Conservation (phyloP, 2,888 invertebrate genomes). For the Trisateles emortualis region DNA sequence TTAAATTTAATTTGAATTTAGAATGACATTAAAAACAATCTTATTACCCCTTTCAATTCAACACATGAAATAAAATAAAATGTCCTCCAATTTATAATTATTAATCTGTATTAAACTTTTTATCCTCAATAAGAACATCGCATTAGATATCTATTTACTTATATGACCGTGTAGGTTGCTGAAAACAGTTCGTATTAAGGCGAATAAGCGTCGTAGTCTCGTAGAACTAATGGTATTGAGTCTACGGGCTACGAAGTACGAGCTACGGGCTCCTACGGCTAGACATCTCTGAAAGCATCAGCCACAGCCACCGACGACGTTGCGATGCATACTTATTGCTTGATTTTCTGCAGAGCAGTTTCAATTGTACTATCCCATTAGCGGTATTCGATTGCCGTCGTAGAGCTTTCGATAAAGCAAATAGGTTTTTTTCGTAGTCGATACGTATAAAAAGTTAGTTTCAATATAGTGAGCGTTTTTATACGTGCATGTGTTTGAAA, state of each 20-base stretch:
- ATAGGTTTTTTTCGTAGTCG: constrained; percentile 44
- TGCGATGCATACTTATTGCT: constrained; percentile 85
- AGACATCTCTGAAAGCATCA: constrained; percentile 77
- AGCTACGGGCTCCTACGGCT: constrained; percentile 43
- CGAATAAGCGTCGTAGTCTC: constrained; percentile 13
- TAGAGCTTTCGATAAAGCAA: constrained; percentile 61
- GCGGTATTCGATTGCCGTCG: constrained; percentile 67
- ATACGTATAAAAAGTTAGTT: constrained; percentile 3
- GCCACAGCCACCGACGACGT: constrained; percentile 60
- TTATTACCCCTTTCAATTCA: too few species aligned
- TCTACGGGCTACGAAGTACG: constrained; percentile 26
- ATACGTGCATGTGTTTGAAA: not conserved
- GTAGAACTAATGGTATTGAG: constrained; percentile 57
- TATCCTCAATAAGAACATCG: constrained; percentile 42
- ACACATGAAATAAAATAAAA: not conserved
- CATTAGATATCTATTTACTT: constrained; percentile 66
- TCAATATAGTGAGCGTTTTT: constrained; percentile 1
- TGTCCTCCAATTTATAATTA: constrained; percentile 4
- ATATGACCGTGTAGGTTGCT: constrained; percentile 50
- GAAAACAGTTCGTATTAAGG: constrained; percentile 56
- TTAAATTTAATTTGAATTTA: too few species aligned
- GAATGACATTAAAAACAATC: too few species aligned
- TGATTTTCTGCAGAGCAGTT: constrained; percentile 79
- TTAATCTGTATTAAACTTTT: constrained; percentile 26
- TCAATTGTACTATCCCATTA: constrained; percentile 82